Evolutionary conservation across 2,797 vertebrate species (phyloP).

Genomic region (Zenarchopterus dispar): DNA sequence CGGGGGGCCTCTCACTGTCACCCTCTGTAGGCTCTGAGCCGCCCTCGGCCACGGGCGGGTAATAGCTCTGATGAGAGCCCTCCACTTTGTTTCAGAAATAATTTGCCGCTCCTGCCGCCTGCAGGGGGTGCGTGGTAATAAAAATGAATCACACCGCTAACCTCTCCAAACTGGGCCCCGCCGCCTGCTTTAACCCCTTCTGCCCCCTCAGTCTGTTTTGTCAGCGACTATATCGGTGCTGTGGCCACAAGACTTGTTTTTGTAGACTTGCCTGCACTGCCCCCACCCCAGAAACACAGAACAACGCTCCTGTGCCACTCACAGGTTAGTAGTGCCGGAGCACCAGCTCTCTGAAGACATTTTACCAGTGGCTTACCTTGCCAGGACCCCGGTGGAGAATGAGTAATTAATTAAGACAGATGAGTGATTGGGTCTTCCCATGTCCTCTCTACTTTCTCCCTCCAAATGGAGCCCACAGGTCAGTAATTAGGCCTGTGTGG

Average conservation of each 20-base stretch:
- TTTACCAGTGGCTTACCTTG: constrained; percentile 67
- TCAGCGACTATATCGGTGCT: not conserved
- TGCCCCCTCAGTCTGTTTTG: constrained; percentile 11
- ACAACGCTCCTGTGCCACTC: constrained; percentile 48
- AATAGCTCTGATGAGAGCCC: constrained; percentile 88
- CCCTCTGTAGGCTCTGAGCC: constrained; percentile 70
- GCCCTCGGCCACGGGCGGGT: constrained; percentile 84
- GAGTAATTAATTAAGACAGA: constrained; percentile 83
- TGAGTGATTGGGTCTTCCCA: constrained; percentile 67
- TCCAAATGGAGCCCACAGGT: constrained; percentile 81
- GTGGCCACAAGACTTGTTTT: constrained; percentile 1
- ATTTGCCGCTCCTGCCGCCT: constrained; percentile 86
- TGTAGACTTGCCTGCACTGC: constrained; percentile 20
- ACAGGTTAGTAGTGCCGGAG: constrained; percentile 58
- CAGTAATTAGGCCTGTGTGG: constrained; percentile 80
- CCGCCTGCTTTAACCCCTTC: constrained; percentile 72
- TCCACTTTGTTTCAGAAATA: constrained; percentile 91
- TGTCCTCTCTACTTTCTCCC: constrained; percentile 64
- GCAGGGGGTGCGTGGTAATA: constrained; percentile 84
- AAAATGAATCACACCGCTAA: constrained; percentile 89
- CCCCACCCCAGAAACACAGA: constrained; percentile 24
- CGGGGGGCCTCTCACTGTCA: constrained; percentile 77
- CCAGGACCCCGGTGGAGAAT: constrained; percentile 67
- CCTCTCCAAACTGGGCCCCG: constrained; percentile 75
- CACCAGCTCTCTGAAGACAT: constrained; percentile 60